A percentile compares a stretch with the other conserved stretches of the same genome.
Evolutionary conservation across 1,140 invertebrate genomes (phyloP).

Genomic region (Cydia amplana): DNA sequence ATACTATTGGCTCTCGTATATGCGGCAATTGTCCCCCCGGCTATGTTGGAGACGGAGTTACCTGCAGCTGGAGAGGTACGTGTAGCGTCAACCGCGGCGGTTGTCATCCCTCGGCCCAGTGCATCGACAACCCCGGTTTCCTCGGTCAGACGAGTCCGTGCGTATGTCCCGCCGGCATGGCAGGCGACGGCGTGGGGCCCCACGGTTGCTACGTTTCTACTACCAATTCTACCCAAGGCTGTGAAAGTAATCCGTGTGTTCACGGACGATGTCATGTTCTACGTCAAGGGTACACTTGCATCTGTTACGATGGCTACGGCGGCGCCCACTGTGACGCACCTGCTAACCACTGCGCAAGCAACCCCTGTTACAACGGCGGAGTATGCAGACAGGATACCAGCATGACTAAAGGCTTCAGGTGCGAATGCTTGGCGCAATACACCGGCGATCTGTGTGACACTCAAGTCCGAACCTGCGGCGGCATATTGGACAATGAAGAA

Average conservation of each 20-base stretch:
- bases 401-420: constrained; percentile 71
- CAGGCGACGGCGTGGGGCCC: constrained; percentile 89
- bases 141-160: constrained; percentile 83
- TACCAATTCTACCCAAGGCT: constrained; percentile 53
- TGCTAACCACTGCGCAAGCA: constrained; percentile 82
- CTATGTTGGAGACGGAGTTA: constrained; percentile 89
- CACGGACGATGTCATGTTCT: constrained; percentile 82
- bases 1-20: constrained; percentile 89
- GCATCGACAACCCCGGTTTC: constrained; percentile 82
- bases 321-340: constrained; percentile 83
- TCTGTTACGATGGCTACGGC: constrained; percentile 81
- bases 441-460: constrained; percentile 62
- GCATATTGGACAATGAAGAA: constrained; percentile 78
- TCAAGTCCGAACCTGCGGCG: constrained; percentile 82
- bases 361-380: constrained; percentile 92
- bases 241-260: constrained; percentile 85
- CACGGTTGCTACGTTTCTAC: constrained; percentile 84
- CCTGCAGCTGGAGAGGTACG: constrained; percentile 84
- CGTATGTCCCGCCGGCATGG: constrained; percentile 88
- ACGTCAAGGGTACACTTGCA: constrained; percentile 78
- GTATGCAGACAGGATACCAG: constrained; percentile 81
- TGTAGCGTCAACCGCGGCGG: constrained; percentile 90
- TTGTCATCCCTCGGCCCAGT: constrained; percentile 90
- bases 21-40: constrained; percentile 94
- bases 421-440: constrained; percentile 81